phyloP scores from a whole-genome alignment of 2,797 vertebrate genomes.

The Chlorospingus flavigularis region DNA sequence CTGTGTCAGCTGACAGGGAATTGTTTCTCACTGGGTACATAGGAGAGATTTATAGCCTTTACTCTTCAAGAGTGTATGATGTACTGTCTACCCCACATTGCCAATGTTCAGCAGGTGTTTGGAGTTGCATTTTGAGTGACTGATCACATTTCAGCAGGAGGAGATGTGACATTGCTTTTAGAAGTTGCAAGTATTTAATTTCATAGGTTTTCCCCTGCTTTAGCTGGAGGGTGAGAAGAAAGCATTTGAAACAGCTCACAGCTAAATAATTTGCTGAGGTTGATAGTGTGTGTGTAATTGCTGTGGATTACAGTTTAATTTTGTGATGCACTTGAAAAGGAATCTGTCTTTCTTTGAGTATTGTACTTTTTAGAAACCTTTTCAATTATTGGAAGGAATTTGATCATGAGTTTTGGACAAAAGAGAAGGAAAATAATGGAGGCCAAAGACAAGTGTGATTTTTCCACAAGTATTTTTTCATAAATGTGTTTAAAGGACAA shows the following conservation, averaged over 20 bases:
- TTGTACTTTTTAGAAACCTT: neutral
- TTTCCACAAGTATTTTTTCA: neutral
- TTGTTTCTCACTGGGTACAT: neutral
- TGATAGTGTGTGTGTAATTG: neutral
- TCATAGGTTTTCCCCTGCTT: neutral
- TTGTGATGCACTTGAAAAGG: neutral
- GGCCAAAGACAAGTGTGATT: neutral
- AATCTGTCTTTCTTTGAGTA: neutral
- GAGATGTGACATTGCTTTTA: neutral
- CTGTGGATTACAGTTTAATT: neutral
- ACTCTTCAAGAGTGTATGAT: neutral
- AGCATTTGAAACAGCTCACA: neutral
- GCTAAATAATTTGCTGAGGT: neutral
- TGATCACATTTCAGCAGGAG: neutral
- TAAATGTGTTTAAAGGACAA: neutral
- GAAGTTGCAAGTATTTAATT: neutral
- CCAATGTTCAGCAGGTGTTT: neutral
- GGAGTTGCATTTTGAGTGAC: neutral
- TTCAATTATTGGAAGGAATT: neutral
- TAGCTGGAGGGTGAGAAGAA: neutral
- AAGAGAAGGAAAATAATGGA: neutral
- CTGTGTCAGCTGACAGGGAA: neutral
- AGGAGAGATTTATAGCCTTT: neutral
- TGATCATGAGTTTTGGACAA: neutral
- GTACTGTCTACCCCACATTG: neutral